Evolutionary conservation across 2,797 vertebrate genomes (phyloP).

Genomic region (Atherinosoma microstoma): DNA sequence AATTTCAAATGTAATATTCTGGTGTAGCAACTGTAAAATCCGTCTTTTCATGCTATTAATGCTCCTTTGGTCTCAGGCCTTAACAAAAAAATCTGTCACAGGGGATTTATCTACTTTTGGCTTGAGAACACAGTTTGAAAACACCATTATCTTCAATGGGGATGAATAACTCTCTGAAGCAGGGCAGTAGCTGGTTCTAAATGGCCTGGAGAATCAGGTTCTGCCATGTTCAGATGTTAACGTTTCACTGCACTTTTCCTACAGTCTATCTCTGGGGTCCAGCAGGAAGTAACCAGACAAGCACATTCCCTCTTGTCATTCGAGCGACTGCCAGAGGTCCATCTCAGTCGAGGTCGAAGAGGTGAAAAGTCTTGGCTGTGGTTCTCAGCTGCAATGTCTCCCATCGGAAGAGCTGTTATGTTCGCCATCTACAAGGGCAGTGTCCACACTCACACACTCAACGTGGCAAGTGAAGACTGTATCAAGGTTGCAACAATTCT

Average conservation of each 20-base stretch:
- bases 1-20: conserved; percentile 43
- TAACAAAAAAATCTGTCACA: conserved; percentile 59
- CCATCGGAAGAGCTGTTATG: conserved; percentile 97
- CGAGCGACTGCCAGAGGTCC: conserved; percentile 93
- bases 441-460: conserved; percentile 94
- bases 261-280: conserved; percentile 96
- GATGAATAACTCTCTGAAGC: conserved; percentile 66
- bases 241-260: conserved; percentile 78
- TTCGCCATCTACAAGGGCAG: conserved; percentile 95
- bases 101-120: conserved; percentile 69
- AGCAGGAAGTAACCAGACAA: conserved; percentile 95
- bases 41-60: conserved; percentile 56
- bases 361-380: conserved; percentile 95
- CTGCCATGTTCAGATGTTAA: conserved; percentile 78
- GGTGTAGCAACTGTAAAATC: conserved; percentile 36
- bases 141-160: conserved; percentile 69
- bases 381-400: conserved; percentile 94
- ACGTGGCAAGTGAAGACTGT: conserved; percentile 97
- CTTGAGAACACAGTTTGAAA: conserved; percentile 68
- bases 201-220: conserved; percentile 70
- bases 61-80: conserved; percentile 40
- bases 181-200: conserved; percentile 68
- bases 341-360: conserved; percentile 86
- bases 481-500: conserved; percentile 97
- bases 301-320: conserved; percentile 94